Conservation (phyloP, 2,797 vertebrate species). For the Semaprochilodus insignis region DNA sequence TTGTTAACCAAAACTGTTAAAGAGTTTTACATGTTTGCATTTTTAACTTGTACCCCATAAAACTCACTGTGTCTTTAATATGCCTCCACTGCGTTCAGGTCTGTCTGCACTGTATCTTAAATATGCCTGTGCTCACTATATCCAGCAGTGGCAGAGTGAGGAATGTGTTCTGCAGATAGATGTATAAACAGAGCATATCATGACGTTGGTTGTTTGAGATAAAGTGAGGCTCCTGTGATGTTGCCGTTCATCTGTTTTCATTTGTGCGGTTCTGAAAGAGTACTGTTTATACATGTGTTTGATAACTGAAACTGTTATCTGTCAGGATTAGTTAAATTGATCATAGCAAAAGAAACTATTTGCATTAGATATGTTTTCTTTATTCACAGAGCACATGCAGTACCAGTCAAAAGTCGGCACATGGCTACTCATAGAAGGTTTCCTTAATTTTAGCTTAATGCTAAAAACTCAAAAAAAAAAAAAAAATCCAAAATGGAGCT, state of each 20-base stretch:
- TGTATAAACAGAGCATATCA: not conserved
- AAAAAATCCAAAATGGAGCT: too few relatives aligned
- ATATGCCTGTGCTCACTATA: slow-evolving; percentile 3
- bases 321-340: not conserved
- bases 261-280: not conserved
- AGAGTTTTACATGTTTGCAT: not conserved
- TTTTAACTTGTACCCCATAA: not conserved
- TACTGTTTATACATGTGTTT: not conserved
- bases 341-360: not conserved
- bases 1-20: not conserved
- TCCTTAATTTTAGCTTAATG: too few relatives aligned
- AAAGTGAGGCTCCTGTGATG: not conserved
- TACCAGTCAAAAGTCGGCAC: too few relatives aligned
- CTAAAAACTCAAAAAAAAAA: too few relatives aligned
- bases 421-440: too few relatives aligned
- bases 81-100: not conserved
- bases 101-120: not conserved
- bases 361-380: not conserved
- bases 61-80: not conserved
- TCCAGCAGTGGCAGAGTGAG: not conserved
- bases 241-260: not conserved
- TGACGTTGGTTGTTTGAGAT: not conserved
- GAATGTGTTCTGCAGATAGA: not conserved
- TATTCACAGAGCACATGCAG: too few relatives aligned
- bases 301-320: too few relatives aligned